A percentile compares a stretch with the other conserved stretches of the same genome.
Evolutionary conservation across 2,888 invertebrate species (phyloP).

Genomic region (Amblyjoppa proteus): DNA sequence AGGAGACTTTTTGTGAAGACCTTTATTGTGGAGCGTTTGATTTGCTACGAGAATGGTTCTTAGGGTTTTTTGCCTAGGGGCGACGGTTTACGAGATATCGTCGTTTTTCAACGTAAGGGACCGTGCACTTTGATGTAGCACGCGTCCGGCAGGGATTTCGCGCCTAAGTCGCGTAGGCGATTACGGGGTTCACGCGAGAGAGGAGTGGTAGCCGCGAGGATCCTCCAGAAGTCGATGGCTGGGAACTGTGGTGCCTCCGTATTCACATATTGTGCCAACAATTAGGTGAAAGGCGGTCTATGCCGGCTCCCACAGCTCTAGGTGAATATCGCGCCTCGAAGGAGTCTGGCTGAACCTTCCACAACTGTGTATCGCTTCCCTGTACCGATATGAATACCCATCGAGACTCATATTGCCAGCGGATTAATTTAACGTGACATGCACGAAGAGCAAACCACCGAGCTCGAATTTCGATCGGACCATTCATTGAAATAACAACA

Average conservation of each 20-base stretch:
- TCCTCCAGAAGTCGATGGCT: conserved; percentile 75
- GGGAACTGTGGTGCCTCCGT: conserved; percentile 83
- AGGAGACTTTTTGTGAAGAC: not conserved
- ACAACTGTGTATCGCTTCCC: not conserved
- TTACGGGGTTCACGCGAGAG: conserved; percentile 58
- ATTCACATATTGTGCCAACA: conserved; percentile 85
- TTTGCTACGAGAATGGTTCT: not conserved
- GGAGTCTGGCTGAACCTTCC: conserved; percentile 1
- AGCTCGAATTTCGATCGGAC: not conserved
- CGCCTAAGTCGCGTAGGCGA: conserved; percentile 55
- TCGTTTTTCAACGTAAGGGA: not conserved
- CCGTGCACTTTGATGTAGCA: conserved; percentile 4
- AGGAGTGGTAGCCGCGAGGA: conserved; percentile 68
- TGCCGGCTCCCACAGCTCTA: conserved; percentile 78
- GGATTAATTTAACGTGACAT: not conserved
- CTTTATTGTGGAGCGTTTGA: not conserved
- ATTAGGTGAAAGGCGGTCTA: conserved; percentile 84
- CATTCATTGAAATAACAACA: not conserved
- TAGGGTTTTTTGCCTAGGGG: not conserved
- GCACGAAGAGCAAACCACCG: not conserved
- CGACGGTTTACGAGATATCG: not conserved
- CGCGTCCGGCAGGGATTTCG: conserved; percentile 14
- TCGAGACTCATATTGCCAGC: not conserved
- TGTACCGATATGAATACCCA: conserved; percentile 5
- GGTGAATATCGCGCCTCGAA: conserved; percentile 41